Base-by-base conservation (phyloP, 1,140 invertebrate species). In the Stegodyphus dumicola region DNA sequence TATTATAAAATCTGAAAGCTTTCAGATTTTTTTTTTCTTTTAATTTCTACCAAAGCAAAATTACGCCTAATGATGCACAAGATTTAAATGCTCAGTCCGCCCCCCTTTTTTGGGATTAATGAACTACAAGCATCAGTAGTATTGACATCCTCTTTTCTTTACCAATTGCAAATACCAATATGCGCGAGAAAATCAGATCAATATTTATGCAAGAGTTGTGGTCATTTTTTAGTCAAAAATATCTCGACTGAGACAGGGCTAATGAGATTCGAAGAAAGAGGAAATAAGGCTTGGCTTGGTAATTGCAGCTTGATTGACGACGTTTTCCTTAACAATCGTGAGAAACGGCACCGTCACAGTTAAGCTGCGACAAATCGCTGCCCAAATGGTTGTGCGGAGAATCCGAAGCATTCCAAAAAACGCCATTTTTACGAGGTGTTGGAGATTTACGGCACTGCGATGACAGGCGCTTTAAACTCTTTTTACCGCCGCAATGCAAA, bases 361-460 rank as follows among this genome's bases (percentile, higher is more conserved):
- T 79, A 79, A 70, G 17, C 65, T 17, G 77, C 64, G 77, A 79
- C 77, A 67, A 79, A 79, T 69, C 77, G 65, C 66, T 67, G 56
- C 49, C 56, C 56, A 60, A 60, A 60, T 60, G 56, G 56, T 11
- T 74, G 9, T 18, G 66, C 66, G 6, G 66, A 79, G 77, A 79
- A 79, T 79, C 53, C 77, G 13, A 79, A 70, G 17, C 66, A 79
- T 69, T 54, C 77, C 65, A 79, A 79, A 79, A 75, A 77, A 65
- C 69, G 17, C 60, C 60, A 49, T 65, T 77, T 65, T 49, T 65
- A 64, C 75, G 15, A 52, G 9, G 49, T 13, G 10, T 9, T 7
- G 69, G 69, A 71, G 69, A 71, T 71, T 71, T 71, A 71, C 69
- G 69, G 56, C 56, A 71, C 49, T n/a, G 75, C 15, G 33, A 48